Base-by-base conservation (phyloP, 2,113 vertebrate genomes). In the Nycticryphes semicollaris region DNA sequence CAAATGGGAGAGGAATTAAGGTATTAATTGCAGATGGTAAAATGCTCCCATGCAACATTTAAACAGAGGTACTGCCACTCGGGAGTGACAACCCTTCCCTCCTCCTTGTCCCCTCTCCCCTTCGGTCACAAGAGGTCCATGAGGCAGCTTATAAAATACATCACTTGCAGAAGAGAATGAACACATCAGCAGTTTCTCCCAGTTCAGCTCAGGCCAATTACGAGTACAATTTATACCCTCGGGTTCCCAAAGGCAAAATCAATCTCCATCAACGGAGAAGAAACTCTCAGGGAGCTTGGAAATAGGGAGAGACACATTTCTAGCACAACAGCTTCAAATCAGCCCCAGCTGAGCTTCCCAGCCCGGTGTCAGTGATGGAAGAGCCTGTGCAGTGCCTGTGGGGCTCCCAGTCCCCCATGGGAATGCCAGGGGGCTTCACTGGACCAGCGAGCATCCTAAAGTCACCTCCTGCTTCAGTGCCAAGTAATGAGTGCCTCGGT, bases 131-230 rank as follows among this genome's bases (percentile, higher is more conserved):
- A 41, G 72, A 31, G 16, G 37, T 66, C 80, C 35, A 4, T 9
- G 67, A 88, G 59, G 93, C 14, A 19, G 67, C 51, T 97, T 93
- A 90, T 33, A 96, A 94, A 95, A 96, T 50, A 53, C 95, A 37
- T 92, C 94, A 48, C 94, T 97, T 50, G 87, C 86, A 84, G 77
- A 72, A 90, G 64, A 90, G 69, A 89, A 82, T 4, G 33, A 97
- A 80, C 56, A 64, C 94, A 95, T 97, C 98, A 98, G 98, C 98
- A 96, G 68, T 96, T 98, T 96, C 93, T 95, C 92, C 87, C 62
- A 91, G 97, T 97, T 97, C 96, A 96, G 91, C 62, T 97, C 82
- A 95, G 97, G 97, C 93, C 95, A 97, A 85, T 96, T 96, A 94
- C 15, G 12, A 97, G 95, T 53, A 94, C 96, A 94, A 90, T 90